Percentiles rank a stretch among this genome's conserved stretches.
Conservation (phyloP, 2,113 vertebrate genomes). For the Pristiophorus japonicus region DNA sequence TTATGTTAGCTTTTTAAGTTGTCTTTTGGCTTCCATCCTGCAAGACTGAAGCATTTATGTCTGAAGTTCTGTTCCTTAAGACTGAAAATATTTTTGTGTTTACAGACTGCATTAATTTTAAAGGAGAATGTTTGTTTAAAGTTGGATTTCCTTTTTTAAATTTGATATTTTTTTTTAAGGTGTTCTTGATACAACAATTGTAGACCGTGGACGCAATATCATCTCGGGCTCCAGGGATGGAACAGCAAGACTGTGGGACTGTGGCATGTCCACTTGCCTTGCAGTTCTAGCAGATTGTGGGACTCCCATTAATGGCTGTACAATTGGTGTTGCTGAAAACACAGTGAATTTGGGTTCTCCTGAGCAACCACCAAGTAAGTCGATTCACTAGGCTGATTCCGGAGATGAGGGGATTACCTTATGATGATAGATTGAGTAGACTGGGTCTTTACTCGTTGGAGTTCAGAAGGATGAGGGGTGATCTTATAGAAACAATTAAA, state of each 20-base stretch:
- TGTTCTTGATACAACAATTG: constrained; percentile 62
- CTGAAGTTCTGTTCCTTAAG: neutral
- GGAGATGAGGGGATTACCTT: no score
- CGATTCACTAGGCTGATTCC: no score
- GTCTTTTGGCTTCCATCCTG: neutral
- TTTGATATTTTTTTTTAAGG: constrained; percentile 48
- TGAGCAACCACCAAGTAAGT: constrained; percentile 57
- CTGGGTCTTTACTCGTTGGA: no score
- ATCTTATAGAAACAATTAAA: no score
- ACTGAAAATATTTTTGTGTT: neutral
- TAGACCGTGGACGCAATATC: constrained; percentile 64
- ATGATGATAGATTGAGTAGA: no score
- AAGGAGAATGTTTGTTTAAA: neutral
- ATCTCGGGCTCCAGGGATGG: constrained; percentile 64
- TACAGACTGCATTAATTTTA: neutral
- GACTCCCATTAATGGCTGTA: constrained; percentile 56
- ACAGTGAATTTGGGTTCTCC: constrained; percentile 56
- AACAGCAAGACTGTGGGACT: constrained; percentile 66
- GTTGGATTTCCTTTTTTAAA: neutral
- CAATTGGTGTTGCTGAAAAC: constrained; percentile 51
- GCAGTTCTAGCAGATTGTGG: constrained; percentile 54
- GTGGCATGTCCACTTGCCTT: constrained; percentile 58
- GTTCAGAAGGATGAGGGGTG: no score
- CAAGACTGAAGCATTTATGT: neutral
- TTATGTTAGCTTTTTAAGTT: neutral